Evolutionary conservation across 1,140 invertebrate genomes (phyloP), one percentile per base, ranked within the genome.

Genomic region (Drosophila burlai): DNA sequence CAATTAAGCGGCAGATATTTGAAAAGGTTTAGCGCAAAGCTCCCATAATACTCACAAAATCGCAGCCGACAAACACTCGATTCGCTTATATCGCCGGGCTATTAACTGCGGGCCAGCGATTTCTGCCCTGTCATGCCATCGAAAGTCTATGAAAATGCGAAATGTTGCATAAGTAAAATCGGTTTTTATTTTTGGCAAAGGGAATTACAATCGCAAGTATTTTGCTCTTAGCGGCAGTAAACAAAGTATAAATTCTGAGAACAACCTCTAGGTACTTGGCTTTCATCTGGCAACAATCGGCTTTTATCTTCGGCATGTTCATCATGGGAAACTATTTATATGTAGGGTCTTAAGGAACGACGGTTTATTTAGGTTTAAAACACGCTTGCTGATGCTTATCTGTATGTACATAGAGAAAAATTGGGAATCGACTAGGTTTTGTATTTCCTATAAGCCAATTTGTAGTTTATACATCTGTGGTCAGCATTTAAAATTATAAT

Each of bases 1-100:
- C 84, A 89, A 81, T 89, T 87, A 89, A 81, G 77, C 81, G 73
- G 65, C 77, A 84, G 73, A 59, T 68, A 69, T 84, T 81, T 68
- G 60, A 78, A 81, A 84, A 89, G 68, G 63, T 87, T 89, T 79
- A 81, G 73, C 62, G 36, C 50, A 67, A 55, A 87, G 76, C 76
- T 74, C 55, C 58, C 49, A 47, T 76, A 58, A 55, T 49, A 64
- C 55, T 49, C 52, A 46, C 50, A 49, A 69, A 77, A 61, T 67
- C 73, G 16, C 74, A 65, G 57, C 40, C 49, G 47, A 66, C 46
- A 49, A 49, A 49, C 46, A 4, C 24, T 16, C 46, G 24, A 47
- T 49, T 55, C 34, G 52, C 18, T 26, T 78, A 24, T 67, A 67
- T 57, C 58, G 67, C 46, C 46, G 65, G 65, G 76, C 81, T 43